These are phyloP conservation scores for Acanthaster planci DNA, from an alignment of 35 echinoderm and acorn worm species.

Conservation along the genomic window DNA sequence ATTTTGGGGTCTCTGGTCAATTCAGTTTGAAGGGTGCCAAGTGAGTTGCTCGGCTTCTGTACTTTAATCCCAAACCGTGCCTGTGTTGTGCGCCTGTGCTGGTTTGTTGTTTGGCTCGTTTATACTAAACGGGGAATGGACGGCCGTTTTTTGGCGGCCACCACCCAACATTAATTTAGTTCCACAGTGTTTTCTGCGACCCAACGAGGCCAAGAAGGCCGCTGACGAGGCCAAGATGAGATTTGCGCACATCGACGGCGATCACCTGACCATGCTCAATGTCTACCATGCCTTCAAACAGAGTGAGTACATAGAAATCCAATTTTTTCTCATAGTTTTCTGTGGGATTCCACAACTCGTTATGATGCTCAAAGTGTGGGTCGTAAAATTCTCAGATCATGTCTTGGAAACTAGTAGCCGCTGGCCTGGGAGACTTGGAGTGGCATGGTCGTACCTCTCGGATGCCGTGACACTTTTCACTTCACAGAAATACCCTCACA, in stretches of 20 bases:
- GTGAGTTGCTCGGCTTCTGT: neutral
- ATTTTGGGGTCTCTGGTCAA: no score
- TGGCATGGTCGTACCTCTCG: no score
- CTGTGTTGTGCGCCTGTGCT: slow-evolving; percentile 1
- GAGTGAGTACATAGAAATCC: slow-evolving; percentile 64
- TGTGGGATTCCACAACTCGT: no score
- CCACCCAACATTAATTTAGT: slow-evolving; percentile 97
- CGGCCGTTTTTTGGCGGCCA: slow-evolving; percentile 79
- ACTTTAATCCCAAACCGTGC: neutral
- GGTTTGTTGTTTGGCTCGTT: neutral
- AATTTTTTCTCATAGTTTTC: no score
- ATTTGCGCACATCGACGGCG: slow-evolving; percentile 98
- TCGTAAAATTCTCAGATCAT: no score
- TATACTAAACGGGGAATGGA: slow-evolving; percentile 69
- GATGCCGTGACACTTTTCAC: no score
- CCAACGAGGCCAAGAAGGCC: slow-evolving; percentile 97
- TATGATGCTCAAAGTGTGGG: no score
- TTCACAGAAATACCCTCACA: no score
- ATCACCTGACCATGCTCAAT: slow-evolving; percentile 96
- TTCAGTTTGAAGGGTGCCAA: no score
- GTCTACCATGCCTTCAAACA: slow-evolving; percentile 99
- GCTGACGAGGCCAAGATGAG: slow-evolving; percentile 99
- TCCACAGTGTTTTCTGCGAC: slow-evolving; percentile 97
- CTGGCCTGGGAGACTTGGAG: no score
- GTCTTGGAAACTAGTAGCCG: no score